Percentiles rank a stretch among this genome's conserved stretches.
These are phyloP conservation scores for Megalopta genalis DNA, from an alignment of 1,140 invertebrate genomes.

Conservation along the genomic window DNA sequence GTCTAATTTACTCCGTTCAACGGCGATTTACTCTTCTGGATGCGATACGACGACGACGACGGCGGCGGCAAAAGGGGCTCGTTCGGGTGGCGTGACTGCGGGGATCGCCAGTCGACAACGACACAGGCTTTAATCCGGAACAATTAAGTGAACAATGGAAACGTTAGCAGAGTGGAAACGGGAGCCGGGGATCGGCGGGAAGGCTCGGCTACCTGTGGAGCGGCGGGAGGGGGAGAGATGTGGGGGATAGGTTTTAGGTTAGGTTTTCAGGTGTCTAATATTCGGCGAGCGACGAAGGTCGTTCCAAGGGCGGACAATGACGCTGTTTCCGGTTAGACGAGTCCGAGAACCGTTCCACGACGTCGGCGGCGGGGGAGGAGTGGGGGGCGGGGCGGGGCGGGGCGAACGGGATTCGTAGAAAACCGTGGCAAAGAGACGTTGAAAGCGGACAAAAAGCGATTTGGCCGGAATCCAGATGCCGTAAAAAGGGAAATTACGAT, in stretches of 20 bases:
- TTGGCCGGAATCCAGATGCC: constrained; percentile 32
- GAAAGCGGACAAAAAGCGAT: constrained; percentile 5
- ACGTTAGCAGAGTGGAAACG: background rate
- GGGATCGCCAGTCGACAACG: background rate
- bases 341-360: background rate
- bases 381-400: no score
- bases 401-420: background rate
- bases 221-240: background rate
- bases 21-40: background rate
- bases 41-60: background rate
- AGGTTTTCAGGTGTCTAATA: background rate
- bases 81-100: background rate
- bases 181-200: background rate
- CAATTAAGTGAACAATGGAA: background rate
- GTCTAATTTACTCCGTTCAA: background rate
- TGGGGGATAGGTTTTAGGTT: no score
- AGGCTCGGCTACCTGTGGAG: background rate
- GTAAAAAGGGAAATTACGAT: constrained; percentile 43
- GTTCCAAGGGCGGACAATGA: background rate
- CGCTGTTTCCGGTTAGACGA: background rate
- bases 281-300: background rate
- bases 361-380: no score
- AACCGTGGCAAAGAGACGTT: background rate
- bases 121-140: background rate
- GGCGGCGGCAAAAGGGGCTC: no score